phyloP scores from a whole-genome alignment of 2,113 vertebrate genomes.

The Etia nguti region DNA sequence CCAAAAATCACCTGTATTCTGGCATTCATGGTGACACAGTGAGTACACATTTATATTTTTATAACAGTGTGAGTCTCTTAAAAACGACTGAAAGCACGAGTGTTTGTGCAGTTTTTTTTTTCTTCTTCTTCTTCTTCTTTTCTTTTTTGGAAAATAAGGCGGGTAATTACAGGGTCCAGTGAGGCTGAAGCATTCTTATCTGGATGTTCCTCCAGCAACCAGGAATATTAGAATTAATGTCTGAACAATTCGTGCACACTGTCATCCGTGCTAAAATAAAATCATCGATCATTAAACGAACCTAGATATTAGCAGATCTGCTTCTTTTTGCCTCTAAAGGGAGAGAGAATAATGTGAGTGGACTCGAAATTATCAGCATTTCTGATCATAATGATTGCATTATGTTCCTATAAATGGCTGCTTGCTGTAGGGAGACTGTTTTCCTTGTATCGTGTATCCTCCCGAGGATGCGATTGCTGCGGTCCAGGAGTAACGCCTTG shows the following conservation, averaged over 20 bases:
- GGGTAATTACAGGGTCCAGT: neutral
- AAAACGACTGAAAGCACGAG: neutral
- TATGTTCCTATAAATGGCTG: conserved; percentile 45
- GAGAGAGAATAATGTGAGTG: neutral
- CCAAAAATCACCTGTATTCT: conserved; percentile 60
- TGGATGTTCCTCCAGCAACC: neutral
- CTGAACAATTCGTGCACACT: neutral
- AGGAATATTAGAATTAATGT: neutral
- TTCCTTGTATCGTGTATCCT: conserved; percentile 9
- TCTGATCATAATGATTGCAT: conserved; percentile 22
- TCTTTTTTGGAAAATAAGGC: neutral
- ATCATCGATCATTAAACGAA: neutral
- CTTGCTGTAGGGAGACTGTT: neutral
- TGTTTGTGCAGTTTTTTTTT: neutral
- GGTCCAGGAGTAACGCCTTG: conserved; percentile 54
- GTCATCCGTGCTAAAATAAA: neutral
- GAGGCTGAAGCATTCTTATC: conserved; percentile 3
- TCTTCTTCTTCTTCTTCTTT: neutral
- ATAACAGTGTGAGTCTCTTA: neutral
- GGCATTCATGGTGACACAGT: conserved; percentile 75
- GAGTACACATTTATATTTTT: conserved; percentile 33
- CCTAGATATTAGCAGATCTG: neutral
- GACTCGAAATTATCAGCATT: neutral
- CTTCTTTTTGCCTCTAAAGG: neutral
- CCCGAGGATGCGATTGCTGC: conserved; percentile 48